A percentile compares a stretch with the other conserved stretches of the same genome.
phyloP scores from a whole-genome alignment of 2,113 vertebrate species.

The Peromyscus polionotus region DNA sequence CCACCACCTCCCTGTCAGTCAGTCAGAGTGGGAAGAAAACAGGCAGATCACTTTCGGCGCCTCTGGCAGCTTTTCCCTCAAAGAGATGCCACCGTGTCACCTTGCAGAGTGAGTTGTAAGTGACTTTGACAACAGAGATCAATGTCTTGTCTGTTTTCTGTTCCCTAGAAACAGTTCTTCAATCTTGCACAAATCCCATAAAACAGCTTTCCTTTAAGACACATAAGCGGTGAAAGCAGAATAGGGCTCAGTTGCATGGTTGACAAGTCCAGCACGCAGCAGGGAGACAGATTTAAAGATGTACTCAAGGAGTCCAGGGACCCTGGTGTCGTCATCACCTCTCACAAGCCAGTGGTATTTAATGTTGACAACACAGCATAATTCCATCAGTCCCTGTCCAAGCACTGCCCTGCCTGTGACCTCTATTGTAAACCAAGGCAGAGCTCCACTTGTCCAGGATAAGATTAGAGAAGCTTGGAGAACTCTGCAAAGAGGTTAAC shows the following conservation, averaged over 20 bases:
- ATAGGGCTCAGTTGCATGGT: not conserved
- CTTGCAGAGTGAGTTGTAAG: slow-evolving; percentile 51
- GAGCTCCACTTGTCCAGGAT: slow-evolving; percentile 59
- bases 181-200: slow-evolving; percentile 23
- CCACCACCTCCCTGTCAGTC: slow-evolving; percentile 74
- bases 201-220: slow-evolving; percentile 41
- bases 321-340: not conserved
- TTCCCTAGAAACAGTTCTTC: slow-evolving; percentile 58
- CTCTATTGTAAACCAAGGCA: slow-evolving; percentile 76
- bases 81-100: slow-evolving; percentile 45
- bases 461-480: slow-evolving; percentile 76
- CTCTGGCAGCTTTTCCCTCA: slow-evolving; percentile 80
- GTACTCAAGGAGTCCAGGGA: slow-evolving; percentile 41
- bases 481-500: slow-evolving; percentile 70
- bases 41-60: slow-evolving; percentile 83
- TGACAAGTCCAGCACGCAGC: not conserved
- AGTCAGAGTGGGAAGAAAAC: slow-evolving; percentile 55
- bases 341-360: slow-evolving; percentile 7
- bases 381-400: slow-evolving; percentile 63
- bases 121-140: slow-evolving; percentile 70
- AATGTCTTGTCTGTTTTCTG: slow-evolving; percentile 34
- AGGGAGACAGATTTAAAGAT: slow-evolving; percentile 20
- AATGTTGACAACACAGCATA: slow-evolving; percentile 24
- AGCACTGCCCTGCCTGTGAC: slow-evolving; percentile 53
- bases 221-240: slow-evolving; percentile 42